phyloP scores from a whole-genome alignment of 2,797 vertebrate species.

The Poecilia gillii region DNA sequence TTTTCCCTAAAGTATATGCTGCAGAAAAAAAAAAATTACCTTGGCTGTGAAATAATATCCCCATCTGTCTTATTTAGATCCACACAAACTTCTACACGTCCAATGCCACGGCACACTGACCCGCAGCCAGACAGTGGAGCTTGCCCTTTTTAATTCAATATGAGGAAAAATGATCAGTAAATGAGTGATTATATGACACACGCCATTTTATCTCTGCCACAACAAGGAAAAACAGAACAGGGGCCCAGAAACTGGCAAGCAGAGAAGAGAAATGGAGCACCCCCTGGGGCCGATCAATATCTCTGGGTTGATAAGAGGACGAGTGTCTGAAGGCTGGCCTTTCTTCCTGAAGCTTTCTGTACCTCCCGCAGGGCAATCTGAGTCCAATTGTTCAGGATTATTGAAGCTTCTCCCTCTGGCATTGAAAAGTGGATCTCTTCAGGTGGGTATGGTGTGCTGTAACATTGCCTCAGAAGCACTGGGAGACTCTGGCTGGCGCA shows the following conservation, averaged over 20 bases:
- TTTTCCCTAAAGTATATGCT: slow-evolving; percentile 19
- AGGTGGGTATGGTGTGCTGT: slow-evolving; percentile 57
- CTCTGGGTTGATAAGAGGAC: slow-evolving; percentile 67
- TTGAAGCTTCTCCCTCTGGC: slow-evolving; percentile 59
- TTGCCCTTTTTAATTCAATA: slow-evolving; percentile 34
- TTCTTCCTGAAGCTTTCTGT: slow-evolving; percentile 70
- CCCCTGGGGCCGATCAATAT: slow-evolving; percentile 67
- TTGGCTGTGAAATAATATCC: slow-evolving; percentile 33
- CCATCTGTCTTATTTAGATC: slow-evolving; percentile 56
- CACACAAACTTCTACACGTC: slow-evolving; percentile 24
- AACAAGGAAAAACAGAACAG: slow-evolving; percentile 35
- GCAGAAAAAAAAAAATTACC: slow-evolving; percentile 40
- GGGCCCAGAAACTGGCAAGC: slow-evolving; percentile 34
- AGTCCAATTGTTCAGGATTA: slow-evolving; percentile 62
- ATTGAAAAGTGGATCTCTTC: slow-evolving; percentile 56
- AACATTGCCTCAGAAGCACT: slow-evolving; percentile 34
- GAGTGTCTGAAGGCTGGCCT: slow-evolving; percentile 65
- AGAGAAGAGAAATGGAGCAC: slow-evolving; percentile 58
- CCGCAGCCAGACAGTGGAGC: slow-evolving; percentile 7
- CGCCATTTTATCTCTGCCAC: slow-evolving; percentile 24
- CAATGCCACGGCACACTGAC: slow-evolving; percentile 13
- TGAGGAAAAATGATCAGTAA: slow-evolving; percentile 23
- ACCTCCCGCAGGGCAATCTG: slow-evolving; percentile 57
- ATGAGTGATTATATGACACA: slow-evolving; percentile 27
- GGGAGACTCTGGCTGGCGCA: slow-evolving; percentile 33